A percentile compares a stretch with the other conserved stretches of the same genome.
phyloP scores from a whole-genome alignment of 2,888 invertebrate genomes.

The Tipula unca region DNA sequence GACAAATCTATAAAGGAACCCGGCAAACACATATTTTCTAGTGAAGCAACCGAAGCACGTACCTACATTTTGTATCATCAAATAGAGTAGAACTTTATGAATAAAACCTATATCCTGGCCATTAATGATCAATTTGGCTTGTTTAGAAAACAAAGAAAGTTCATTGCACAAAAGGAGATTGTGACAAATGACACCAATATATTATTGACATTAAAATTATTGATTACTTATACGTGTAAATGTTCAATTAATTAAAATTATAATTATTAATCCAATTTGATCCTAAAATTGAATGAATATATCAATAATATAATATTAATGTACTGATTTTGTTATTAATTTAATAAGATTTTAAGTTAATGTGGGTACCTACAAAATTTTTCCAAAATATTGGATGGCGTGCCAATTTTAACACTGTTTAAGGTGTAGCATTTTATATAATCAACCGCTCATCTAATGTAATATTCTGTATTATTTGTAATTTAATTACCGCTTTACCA shows the following conservation, averaged over 20 bases:
- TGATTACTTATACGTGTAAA: neutral
- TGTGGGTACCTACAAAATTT: neutral
- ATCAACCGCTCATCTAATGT: neutral
- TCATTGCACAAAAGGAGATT: slow-evolving; percentile 10
- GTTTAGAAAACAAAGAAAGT: slow-evolving; percentile 8
- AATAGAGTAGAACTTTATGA: too few relatives aligned
- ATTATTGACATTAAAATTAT: neutral
- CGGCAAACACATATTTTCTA: neutral
- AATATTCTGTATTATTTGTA: neutral
- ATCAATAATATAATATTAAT: neutral
- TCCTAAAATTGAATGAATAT: neutral
- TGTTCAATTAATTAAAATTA: neutral
- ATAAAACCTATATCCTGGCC: neutral
- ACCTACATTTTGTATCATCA: too few relatives aligned
- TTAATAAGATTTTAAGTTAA: neutral
- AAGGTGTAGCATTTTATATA: neutral
- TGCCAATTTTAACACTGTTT: neutral
- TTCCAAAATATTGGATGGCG: neutral
- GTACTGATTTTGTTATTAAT: neutral
- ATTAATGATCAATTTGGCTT: neutral
- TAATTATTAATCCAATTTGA: neutral
- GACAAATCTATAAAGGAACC: neutral
- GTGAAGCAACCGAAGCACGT: neutral
- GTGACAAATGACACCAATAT: neutral
- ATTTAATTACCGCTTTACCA: neutral